Percentiles rank a stretch among this genome's conserved stretches.
These are phyloP conservation scores for Trogon surrucura DNA, from an alignment of 2,113 vertebrate species.

Conservation along the genomic window DNA sequence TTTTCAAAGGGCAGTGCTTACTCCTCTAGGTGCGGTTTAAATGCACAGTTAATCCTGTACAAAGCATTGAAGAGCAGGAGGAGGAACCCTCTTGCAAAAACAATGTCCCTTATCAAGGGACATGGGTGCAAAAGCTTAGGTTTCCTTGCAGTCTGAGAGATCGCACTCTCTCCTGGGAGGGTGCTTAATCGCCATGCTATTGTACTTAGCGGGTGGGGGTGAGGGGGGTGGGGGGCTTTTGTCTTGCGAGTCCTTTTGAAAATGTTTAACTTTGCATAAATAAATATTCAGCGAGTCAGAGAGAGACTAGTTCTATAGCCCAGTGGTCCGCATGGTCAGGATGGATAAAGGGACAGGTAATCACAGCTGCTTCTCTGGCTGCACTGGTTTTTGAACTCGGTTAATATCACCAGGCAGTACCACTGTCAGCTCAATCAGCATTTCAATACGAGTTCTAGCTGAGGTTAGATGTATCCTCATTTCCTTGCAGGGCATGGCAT, in stretches of 20 bases:
- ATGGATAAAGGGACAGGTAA: constrained; percentile 28
- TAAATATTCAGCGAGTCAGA: constrained; percentile 42
- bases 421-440: neutral
- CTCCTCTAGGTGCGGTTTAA: neutral
- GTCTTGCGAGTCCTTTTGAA: constrained; percentile 16
- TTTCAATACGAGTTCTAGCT: neutral
- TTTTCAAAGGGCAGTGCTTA: neutral
- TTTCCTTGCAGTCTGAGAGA: neutral
- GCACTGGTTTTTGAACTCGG: neutral
- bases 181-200: neutral
- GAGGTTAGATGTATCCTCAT: neutral
- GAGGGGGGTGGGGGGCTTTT: constrained; percentile 17
- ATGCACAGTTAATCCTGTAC: neutral
- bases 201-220: neutral
- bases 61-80: neutral
- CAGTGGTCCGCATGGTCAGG: neutral
- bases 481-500: neutral
- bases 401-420: neutral
- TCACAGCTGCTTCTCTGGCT: constrained; percentile 17
- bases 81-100: constrained; percentile 19
- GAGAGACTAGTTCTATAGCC: neutral
- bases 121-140: neutral
- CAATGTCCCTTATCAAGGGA: constrained; percentile 15
- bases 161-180: neutral
- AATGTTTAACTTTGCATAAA: constrained; percentile 60